phyloP scores from a whole-genome alignment of 2,888 invertebrate genomes.

The Caenorhabditis sp. region DNA sequence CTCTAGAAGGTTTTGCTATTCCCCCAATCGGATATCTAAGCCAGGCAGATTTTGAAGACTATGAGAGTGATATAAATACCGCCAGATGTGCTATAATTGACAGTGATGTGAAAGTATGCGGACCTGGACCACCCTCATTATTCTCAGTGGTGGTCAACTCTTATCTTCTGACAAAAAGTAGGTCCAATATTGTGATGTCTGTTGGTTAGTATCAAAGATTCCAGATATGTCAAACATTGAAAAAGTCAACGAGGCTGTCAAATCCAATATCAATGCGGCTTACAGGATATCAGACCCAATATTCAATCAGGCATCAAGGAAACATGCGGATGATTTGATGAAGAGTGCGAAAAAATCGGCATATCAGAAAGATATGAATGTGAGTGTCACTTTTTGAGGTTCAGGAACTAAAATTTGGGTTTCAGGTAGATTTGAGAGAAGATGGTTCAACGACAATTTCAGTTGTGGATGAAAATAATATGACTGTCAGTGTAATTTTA shows the following conservation, averaged over 20 bases:
- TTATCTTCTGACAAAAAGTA: conserved; percentile 24
- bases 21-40: conserved; percentile 34
- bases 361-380: background rate
- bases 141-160: conserved; percentile 29
- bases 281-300: conserved; percentile 34
- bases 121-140: conserved; percentile 41
- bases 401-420: background rate
- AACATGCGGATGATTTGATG: conserved; percentile 21
- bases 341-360: conserved; percentile 16
- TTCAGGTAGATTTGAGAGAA: conserved; percentile 18
- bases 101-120: conserved; percentile 32
- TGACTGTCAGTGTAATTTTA: conserved; percentile 31
- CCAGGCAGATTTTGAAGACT: conserved; percentile 42
- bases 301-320: conserved; percentile 18
- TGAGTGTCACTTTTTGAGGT: background rate
- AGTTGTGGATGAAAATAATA: conserved; percentile 40
- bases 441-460: conserved; percentile 26
- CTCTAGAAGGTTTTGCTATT: conserved; percentile 40
- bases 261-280: conserved; percentile 12
- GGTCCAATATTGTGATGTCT: background rate
- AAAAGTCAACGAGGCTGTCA: conserved; percentile 26
- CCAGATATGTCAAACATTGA: conserved; percentile 33
- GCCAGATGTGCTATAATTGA: conserved; percentile 29
- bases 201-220: background rate
- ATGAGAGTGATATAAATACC: conserved; percentile 25